Percentiles rank a stretch among this genome's conserved stretches.
phyloP scores from a whole-genome alignment of 2,888 invertebrate genomes.

The Drosophila trichaetosa region DNA sequence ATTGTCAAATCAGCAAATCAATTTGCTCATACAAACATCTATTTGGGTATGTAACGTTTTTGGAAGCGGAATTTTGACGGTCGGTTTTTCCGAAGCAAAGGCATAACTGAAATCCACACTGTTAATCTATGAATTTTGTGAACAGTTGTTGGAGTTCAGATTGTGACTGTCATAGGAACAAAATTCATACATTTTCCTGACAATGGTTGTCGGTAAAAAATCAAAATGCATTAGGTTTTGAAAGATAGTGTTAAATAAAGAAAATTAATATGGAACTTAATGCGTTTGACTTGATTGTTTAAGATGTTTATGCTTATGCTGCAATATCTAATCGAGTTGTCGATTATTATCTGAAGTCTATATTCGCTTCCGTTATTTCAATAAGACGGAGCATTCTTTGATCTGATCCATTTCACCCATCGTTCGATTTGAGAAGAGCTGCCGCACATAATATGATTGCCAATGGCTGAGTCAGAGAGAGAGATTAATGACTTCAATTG shows the following conservation, averaged over 20 bases:
- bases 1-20: neutral
- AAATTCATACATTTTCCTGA: neutral
- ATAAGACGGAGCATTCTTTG: slow-evolving; percentile 42
- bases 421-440: slow-evolving; percentile 18
- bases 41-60: neutral
- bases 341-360: neutral
- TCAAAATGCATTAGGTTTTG: neutral
- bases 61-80: neutral
- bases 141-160: neutral
- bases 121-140: neutral
- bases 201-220: neutral
- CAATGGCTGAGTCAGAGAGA: slow-evolving; percentile 19
- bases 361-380: slow-evolving; percentile 18
- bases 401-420: slow-evolving; percentile 8
- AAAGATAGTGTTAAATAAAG: neutral
- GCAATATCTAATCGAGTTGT: neutral
- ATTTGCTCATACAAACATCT: neutral
- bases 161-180: neutral
- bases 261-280: neutral
- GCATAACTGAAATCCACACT: neutral
- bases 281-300: too few species aligned
- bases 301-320: neutral
- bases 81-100: neutral
- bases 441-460: slow-evolving; percentile 19
- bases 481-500: slow-evolving; percentile 58